These are phyloP conservation scores for Prunella fulvescens DNA, from an alignment of 2,113 vertebrate genomes.

Conservation along the genomic window DNA sequence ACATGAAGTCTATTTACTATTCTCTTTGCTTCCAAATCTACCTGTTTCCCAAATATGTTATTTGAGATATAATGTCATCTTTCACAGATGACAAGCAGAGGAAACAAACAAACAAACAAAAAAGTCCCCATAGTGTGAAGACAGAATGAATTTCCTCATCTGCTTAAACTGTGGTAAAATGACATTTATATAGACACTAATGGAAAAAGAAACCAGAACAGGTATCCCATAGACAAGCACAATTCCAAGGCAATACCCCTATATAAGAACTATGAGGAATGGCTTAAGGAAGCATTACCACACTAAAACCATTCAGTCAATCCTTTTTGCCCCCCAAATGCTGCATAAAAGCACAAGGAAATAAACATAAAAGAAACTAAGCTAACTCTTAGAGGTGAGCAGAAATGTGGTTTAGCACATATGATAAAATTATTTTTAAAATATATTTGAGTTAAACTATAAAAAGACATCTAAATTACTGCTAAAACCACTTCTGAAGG, in stretches of 20 bases:
- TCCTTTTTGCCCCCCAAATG: accelerated
- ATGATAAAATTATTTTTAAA: not conserved
- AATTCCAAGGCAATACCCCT: not conserved
- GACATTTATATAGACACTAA: not conserved
- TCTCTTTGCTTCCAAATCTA: not conserved
- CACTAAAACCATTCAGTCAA: not conserved
- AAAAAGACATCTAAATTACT: not conserved
- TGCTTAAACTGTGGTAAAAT: not conserved
- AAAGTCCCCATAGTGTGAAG: accelerated
- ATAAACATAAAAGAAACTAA: not conserved
- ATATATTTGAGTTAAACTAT: not conserved
- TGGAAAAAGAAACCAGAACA: not conserved
- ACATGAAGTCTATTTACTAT: not conserved
- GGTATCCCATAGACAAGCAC: not conserved
- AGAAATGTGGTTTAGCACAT: not conserved
- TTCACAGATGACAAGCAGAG: not conserved
- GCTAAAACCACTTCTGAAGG: not conserved
- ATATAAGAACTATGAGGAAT: accelerated
- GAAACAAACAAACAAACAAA: not conserved
- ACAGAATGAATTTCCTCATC: not conserved
- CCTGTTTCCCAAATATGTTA: not conserved
- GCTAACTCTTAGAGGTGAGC: not conserved
- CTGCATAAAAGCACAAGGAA: not conserved
- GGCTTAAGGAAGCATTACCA: not conserved
- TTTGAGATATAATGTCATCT: not conserved